Percentiles rank a stretch among this genome's conserved stretches.
Evolutionary conservation across 1,140 invertebrate genomes (phyloP).

Genomic region (Uloborus diversus): DNA sequence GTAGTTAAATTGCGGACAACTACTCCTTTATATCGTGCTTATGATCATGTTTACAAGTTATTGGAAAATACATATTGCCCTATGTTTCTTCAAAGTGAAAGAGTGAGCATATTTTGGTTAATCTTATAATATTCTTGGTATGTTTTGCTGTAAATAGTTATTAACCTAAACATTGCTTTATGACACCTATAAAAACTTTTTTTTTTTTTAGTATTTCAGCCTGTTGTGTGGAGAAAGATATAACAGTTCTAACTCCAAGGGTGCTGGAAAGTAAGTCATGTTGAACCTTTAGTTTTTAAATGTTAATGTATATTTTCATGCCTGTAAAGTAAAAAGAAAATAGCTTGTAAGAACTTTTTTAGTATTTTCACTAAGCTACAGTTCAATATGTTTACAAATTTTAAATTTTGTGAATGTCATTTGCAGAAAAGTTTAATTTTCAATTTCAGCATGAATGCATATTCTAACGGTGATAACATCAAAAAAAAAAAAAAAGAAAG

Average conservation of each 20-base stretch:
- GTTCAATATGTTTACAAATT: background rate
- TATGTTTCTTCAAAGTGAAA: constrained; percentile 83
- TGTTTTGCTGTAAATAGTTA: background rate
- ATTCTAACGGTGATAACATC: too few species aligned
- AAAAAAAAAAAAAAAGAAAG: too few species aligned
- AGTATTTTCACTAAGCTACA: too few species aligned
- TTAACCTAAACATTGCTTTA: too few species aligned
- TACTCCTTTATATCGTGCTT: constrained; percentile 80
- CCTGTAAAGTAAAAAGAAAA: too few species aligned
- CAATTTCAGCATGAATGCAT: too few species aligned
- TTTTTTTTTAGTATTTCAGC: constrained; percentile 73
- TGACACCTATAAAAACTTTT: too few species aligned
- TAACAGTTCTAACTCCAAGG: constrained; percentile 68
- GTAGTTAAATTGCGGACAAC: constrained; percentile 81
- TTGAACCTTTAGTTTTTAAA: too few species aligned
- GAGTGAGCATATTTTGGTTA: constrained; percentile 69
- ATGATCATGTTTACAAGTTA: constrained; percentile 79
- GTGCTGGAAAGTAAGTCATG: constrained; percentile 70
- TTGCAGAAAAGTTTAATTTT: too few species aligned
- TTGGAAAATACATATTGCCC: constrained; percentile 81
- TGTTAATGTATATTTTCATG: background rate
- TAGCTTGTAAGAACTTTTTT: too few species aligned
- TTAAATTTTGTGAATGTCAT: too few species aligned
- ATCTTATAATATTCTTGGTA: background rate
- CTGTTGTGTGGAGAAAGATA: constrained; percentile 74